Base-by-base conservation (phyloP, 1,140 invertebrate genomes). In the Mylabris phalerata region DNA sequence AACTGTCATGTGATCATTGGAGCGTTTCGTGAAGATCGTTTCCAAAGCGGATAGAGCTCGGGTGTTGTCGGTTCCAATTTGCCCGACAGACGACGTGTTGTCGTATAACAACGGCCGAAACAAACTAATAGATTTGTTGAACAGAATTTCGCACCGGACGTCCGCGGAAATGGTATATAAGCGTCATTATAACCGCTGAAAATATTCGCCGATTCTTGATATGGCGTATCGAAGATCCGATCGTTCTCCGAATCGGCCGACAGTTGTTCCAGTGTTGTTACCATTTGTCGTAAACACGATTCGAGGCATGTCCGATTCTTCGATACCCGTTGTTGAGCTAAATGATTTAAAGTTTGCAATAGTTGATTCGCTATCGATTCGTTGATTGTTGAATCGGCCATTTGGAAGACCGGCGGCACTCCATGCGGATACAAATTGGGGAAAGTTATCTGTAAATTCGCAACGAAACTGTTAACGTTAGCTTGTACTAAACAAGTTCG, bases 151-250 rank as follows among this genome's bases (percentile, higher is more conserved):
- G 92, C 93, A 3, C 93, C 93, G 9, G 91, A 95, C 0, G 93
- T 97, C 52, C 92, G 79, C 1, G 94, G 94, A 77, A 95, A 98
- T 1, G 94, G 94, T 61, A 98, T 90, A 65, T 87, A 91, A n/a
- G 87, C 82, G 70, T 90, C 88, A 56, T 87, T 84, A 48, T 78
- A 73, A 7, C 77, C 76, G 26, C 73, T 71, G 61, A 78, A 79
- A n/a, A 77, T 58, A 49, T 61, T 67, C 2, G 51, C 32, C 2
- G 67, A 59, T 56, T 73, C 70, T 10, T 68, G 56, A 42, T 71
- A 72, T 0, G 61, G 43, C 24, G 45, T 62, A 38, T 67, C 64
- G 45, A 61, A 68, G 0, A 61, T 51, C 50, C 63, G 13, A 43
- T 68, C 68, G 25, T 47, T 68, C 46, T 71, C 65, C 3, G 60